Evolutionary conservation across 2,888 invertebrate genomes (phyloP), one percentile per base, ranked within the genome.

Genomic region (Charanyca ferruginea): DNA sequence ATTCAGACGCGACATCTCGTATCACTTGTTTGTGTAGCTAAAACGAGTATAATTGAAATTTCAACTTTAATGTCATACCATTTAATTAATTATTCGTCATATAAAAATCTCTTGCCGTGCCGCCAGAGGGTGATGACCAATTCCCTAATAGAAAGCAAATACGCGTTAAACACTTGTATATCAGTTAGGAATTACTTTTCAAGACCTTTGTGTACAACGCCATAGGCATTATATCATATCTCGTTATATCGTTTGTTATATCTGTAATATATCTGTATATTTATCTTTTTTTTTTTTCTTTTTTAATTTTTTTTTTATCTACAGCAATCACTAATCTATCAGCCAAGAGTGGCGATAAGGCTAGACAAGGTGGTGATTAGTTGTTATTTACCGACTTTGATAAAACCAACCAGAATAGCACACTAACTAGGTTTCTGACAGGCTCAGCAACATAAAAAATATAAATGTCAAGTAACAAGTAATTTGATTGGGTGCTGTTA

Each of bases 341-440:
- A 47, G 18, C 3, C 28, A 32, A 16, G n/a, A n/a, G 2, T 4
- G 32, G 20, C 8, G 23, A 64, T 42, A 8, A 25, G 0, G 18
- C 7, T 11, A 32, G 9, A 32, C 11, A 32, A 9, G 2, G 0
- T n/a, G 1, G 6, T 38, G n/a, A 16, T 13, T 35, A 11, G 0
- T 9, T 18, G 3, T 32, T 47, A 66, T 57, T 47, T n/a, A 42
- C 41, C 11, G 48, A 35, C 13, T 22, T 69, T 13, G 47, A 69
- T 48, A 35, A 48, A 48, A 42, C 20, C 41, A 23, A 48, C 22
- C 28, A n/a, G 18, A 38, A 54, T 67, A 54, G 18, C 38, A 25
- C 9, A 38, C 20, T 3, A 25, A 64, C 1, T 22, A 13, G 3
- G n/a, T 42, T 41, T 4, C 18, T 23, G 22, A 11, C 32, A 44